A percentile compares a stretch with the other conserved stretches of the same genome.
Conservation (phyloP, 2,888 invertebrate genomes). For the Isoperla grammatica region DNA sequence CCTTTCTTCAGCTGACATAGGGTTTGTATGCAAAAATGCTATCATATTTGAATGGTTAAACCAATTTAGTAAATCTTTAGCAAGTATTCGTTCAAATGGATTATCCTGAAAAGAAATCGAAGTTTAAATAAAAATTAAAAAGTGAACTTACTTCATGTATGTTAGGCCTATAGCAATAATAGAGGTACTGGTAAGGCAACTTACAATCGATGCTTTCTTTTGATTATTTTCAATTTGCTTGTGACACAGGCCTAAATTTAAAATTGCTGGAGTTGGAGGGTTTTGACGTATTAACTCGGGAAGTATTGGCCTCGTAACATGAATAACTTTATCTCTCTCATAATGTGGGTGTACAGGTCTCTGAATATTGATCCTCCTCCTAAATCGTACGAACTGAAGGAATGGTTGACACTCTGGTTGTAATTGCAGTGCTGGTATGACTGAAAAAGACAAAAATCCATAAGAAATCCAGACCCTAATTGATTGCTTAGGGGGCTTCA, state of each 20-base stretch:
- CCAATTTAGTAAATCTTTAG: constrained; percentile 63
- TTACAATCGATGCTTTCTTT: constrained; percentile 37
- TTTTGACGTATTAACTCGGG: constrained; percentile 41
- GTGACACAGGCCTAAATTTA: constrained; percentile 45
- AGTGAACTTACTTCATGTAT: too few relatives aligned
- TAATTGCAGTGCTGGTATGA: background rate
- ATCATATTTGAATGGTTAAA: constrained; percentile 66
- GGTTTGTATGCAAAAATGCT: constrained; percentile 65
- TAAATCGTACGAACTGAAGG: constrained; percentile 45
- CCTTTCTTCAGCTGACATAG: constrained; percentile 58
- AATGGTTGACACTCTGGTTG: constrained; percentile 6
- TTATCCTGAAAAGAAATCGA: constrained; percentile 48
- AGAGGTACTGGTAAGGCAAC: background rate
- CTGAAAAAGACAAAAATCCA: too few relatives aligned
- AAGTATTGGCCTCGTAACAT: constrained; percentile 60
- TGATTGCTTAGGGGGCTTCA: too few relatives aligned
- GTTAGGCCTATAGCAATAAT: background rate
- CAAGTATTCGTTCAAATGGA: constrained; percentile 66
- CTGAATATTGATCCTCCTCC: constrained; percentile 73
- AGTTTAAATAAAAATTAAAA: constrained; percentile 18
- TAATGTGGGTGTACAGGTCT: constrained; percentile 66
- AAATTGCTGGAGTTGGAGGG: constrained; percentile 44
- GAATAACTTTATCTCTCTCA: constrained; percentile 58
- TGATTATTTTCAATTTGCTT: constrained; percentile 37
- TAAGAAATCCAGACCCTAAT: too few relatives aligned